Percentiles rank a stretch among this genome's conserved stretches.
These are phyloP conservation scores for Decapterus maruadsi DNA, from an alignment of 2,797 vertebrate genomes.

Conservation along the genomic window DNA sequence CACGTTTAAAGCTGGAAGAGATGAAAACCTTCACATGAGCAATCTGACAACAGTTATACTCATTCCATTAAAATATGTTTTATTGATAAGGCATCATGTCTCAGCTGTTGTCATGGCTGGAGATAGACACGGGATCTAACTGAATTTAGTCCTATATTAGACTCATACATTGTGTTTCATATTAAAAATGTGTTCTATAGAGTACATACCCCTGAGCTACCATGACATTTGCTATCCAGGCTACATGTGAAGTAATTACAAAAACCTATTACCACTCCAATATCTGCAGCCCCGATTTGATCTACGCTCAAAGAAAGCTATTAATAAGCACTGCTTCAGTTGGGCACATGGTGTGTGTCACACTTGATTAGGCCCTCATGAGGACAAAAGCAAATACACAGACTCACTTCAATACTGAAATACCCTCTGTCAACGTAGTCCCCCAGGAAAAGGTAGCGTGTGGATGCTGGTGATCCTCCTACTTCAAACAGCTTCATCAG, in stretches of 20 bases:
- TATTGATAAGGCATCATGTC: constrained; percentile 58
- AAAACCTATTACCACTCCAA: constrained; percentile 59
- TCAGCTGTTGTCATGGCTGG: constrained; percentile 18
- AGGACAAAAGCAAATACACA: constrained; percentile 36
- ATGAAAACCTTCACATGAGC: constrained; percentile 48
- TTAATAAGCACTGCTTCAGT: constrained; percentile 71
- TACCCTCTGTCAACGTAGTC: constrained; percentile 99
- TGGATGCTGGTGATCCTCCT: constrained; percentile 97
- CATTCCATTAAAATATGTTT: constrained; percentile 58
- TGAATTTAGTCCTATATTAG: constrained; percentile 28
- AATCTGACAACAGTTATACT: constrained; percentile 32
- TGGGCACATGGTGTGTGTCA: constrained; percentile 56
- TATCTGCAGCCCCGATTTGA: constrained; percentile 67
- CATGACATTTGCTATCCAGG: constrained; percentile 52
- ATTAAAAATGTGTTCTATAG: constrained; percentile 42
- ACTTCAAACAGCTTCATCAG: constrained; percentile 99
- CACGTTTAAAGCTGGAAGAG: constrained; percentile 32
- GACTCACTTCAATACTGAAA: constrained; percentile 99
- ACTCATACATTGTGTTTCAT: constrained; percentile 31
- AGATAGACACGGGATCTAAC: constrained; percentile 32
- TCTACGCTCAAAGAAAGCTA: constrained; percentile 69
- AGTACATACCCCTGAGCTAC: constrained; percentile 37
- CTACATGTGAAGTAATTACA: constrained; percentile 62
- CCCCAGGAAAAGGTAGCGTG: constrained; percentile 98
- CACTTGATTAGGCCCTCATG: constrained; percentile 56